Conservation (phyloP, 2,113 vertebrate species). For the Alexandromys fortis region DNA sequence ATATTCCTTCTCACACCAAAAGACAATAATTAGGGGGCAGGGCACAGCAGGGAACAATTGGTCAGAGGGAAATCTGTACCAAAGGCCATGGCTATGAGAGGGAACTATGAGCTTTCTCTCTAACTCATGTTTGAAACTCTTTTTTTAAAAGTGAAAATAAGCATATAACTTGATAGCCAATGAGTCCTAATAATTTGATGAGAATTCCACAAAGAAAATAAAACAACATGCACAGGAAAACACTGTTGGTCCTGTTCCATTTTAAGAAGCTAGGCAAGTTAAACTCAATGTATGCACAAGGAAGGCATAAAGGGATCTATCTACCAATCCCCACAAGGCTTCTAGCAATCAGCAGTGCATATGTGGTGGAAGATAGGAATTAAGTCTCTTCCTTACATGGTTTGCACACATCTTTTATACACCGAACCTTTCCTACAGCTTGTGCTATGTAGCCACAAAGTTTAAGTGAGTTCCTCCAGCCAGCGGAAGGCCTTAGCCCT, state of each 20-base stretch:
- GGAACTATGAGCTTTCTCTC: neutral
- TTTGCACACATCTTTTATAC: neutral
- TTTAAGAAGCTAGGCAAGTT: neutral
- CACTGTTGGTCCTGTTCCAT: neutral
- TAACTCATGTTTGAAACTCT: neutral
- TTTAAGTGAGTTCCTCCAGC: neutral
- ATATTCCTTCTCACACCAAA: constrained; percentile 2
- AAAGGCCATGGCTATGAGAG: neutral
- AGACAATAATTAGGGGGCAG: neutral
- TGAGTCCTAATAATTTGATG: neutral
- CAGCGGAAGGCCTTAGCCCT: neutral
- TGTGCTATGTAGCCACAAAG: neutral
- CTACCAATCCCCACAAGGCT: neutral
- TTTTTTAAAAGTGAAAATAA: neutral
- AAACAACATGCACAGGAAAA: neutral
- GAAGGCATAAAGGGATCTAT: neutral
- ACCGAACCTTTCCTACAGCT: neutral
- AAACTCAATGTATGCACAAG: neutral
- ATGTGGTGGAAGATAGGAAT: neutral
- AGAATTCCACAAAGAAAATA: neutral
- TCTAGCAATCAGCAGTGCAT: neutral
- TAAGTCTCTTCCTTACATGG: neutral
- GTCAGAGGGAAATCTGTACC: neutral
- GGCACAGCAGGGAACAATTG: neutral
- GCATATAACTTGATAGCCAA: neutral